Evolutionary conservation across 2,797 vertebrate genomes (phyloP).

Genomic region (Vultur gryphus): DNA sequence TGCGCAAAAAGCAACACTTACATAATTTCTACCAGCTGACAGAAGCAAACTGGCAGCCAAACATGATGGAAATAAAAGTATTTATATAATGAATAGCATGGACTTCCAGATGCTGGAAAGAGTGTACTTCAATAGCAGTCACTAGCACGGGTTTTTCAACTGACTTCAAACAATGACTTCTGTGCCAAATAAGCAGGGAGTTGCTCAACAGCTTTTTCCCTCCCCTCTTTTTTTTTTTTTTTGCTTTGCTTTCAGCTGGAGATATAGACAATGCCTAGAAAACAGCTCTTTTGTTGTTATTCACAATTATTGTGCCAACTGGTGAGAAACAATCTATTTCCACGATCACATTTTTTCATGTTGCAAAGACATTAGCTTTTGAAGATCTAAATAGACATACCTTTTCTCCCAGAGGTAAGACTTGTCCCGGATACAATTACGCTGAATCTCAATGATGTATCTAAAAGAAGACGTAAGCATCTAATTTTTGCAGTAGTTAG

Average conservation of each 20-base stretch:
- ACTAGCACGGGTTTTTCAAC: background rate
- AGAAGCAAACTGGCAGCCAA: background rate
- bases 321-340: constrained; percentile 19
- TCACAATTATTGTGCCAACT: background rate
- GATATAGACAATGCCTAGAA: background rate
- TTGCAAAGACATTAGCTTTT: background rate
- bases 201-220: background rate
- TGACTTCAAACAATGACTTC: background rate
- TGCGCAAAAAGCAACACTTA: background rate
- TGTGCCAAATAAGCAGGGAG: background rate
- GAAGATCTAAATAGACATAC: background rate
- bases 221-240: background rate
- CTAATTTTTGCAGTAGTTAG: background rate
- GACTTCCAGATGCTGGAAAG: background rate
- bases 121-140: background rate
- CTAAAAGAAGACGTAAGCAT: background rate
- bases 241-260: background rate
- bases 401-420: constrained; percentile 1
- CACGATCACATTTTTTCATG: background rate
- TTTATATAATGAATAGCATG: background rate
- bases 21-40: background rate
- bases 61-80: background rate
- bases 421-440: background rate
- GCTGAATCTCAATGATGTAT: constrained; percentile 1
- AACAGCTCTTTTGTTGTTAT: background rate